phyloP scores from a whole-genome alignment of 30 jellyfish, hydroid and myxozoan species.

The Catostylus mosaicus region DNA sequence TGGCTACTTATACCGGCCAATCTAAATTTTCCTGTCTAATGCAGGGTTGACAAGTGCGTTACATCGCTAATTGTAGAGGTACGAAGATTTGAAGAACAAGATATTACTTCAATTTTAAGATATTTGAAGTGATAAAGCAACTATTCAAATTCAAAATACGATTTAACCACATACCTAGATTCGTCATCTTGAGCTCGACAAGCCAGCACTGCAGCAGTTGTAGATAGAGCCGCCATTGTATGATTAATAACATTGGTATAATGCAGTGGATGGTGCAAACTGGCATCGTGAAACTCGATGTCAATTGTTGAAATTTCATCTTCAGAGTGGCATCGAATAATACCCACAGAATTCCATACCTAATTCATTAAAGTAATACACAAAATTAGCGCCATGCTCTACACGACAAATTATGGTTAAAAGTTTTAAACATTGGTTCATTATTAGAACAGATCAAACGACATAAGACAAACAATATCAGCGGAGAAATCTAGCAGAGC shows the following conservation, averaged over 20 bases:
- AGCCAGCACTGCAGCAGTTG: slow-evolving; percentile 84
- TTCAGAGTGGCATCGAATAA: slow-evolving; percentile 86
- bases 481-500: no score
- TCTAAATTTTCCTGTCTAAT: no score
- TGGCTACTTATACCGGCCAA: no score
- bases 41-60: no score
- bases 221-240: slow-evolving; percentile 86
- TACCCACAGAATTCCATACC: slow-evolving; percentile 95
- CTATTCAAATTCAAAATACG: no score
- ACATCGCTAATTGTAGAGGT: no score
- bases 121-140: no score
- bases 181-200: slow-evolving; percentile 77
- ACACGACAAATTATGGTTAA: no score
- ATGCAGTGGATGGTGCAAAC: slow-evolving; percentile 90
- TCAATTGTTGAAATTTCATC: slow-evolving; percentile 87
- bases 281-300: slow-evolving; percentile 89
- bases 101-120: no score
- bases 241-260: slow-evolving; percentile 67
- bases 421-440: background rate
- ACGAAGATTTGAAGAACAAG: no score
- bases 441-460: background rate
- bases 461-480: no score
- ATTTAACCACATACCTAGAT: slow-evolving; percentile 63
- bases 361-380: background rate
- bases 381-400: background rate